A percentile compares a stretch with the other conserved stretches of the same genome.
Conservation (phyloP, 2,888 invertebrate genomes). For the Drosophila phalerata region DNA sequence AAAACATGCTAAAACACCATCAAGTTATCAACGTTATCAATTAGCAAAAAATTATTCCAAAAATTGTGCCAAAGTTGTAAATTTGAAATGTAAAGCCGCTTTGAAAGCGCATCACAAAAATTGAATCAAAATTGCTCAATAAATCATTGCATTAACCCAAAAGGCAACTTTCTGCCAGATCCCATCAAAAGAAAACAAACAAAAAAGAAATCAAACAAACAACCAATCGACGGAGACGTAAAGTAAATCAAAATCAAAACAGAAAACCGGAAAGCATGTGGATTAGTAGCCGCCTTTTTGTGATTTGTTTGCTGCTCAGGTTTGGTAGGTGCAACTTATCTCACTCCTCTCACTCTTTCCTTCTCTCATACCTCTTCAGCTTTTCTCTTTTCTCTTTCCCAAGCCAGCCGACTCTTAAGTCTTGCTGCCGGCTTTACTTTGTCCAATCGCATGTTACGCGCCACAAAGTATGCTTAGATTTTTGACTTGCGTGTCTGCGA, state of each 20-base stretch:
- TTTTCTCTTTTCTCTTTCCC: slow-evolving; percentile 6
- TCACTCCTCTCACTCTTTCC: not conserved
- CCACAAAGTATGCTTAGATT: slow-evolving; percentile 58
- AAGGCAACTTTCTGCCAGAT: slow-evolving; percentile 6
- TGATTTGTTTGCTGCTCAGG: slow-evolving; percentile 84
- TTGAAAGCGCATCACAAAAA: slow-evolving; percentile 35
- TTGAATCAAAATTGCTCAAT: slow-evolving; percentile 43
- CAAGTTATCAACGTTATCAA: slow-evolving; percentile 17
- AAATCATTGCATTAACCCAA: slow-evolving; percentile 29
- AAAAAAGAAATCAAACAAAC: slow-evolving; percentile 21
- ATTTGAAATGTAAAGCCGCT: slow-evolving; percentile 45
- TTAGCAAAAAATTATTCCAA: slow-evolving; percentile 32
- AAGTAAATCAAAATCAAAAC: slow-evolving; percentile 69
- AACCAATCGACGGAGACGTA: slow-evolving; percentile 30
- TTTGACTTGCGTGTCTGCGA: slow-evolving; percentile 9
- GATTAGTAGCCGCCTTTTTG: slow-evolving; percentile 85
- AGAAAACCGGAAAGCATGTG: slow-evolving; percentile 84
- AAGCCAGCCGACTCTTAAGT: slow-evolving; percentile 50
- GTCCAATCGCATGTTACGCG: slow-evolving; percentile 55
- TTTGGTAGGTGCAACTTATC: slow-evolving; percentile 81
- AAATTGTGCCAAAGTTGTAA: slow-evolving; percentile 63
- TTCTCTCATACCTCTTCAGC: not conserved
- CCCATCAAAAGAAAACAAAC: slow-evolving; percentile 12
- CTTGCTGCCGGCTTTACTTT: slow-evolving; percentile 55
- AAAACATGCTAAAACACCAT: slow-evolving; percentile 50